phyloP scores from a whole-genome alignment of 2,113 vertebrate species.

The Megalops atlanticus region DNA sequence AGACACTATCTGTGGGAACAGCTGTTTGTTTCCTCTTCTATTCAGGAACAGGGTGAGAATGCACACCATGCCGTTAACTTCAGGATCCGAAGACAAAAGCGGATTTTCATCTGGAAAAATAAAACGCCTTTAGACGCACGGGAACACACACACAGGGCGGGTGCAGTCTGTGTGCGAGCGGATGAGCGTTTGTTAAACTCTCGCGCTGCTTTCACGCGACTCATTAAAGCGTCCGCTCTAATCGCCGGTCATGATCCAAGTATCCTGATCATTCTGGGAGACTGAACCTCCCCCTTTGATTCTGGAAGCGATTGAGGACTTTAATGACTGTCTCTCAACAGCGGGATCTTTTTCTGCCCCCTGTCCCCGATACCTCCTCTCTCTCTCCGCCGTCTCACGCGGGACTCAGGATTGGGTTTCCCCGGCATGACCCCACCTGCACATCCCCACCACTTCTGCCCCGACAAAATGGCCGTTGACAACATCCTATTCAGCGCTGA shows the following conservation, averaged over 20 bases:
- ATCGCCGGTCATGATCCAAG: background rate
- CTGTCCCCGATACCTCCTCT: background rate
- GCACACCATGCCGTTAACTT: background rate
- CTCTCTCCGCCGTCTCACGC: background rate
- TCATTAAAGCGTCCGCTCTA: background rate
- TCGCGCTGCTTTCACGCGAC: background rate
- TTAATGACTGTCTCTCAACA: constrained; percentile 15
- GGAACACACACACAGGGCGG: background rate
- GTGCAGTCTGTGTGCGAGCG: background rate
- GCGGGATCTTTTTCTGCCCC: constrained; percentile 14
- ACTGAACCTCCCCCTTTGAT: constrained; percentile 24
- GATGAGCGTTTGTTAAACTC: background rate
- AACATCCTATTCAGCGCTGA: constrained; percentile 3
- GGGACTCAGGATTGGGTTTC: constrained; percentile 20
- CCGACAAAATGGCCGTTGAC: background rate
- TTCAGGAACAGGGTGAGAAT: background rate
- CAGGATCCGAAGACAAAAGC: background rate
- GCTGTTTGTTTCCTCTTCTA: background rate
- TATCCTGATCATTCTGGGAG: constrained; percentile 12
- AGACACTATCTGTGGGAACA: background rate
- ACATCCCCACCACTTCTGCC: background rate
- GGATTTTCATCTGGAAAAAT: background rate
- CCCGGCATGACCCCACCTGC: background rate
- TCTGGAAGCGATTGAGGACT: background rate
- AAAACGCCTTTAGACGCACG: background rate